These are phyloP conservation scores for Oreochromis grahami DNA, from an alignment of 2,797 vertebrate species.

Conservation along the genomic window DNA sequence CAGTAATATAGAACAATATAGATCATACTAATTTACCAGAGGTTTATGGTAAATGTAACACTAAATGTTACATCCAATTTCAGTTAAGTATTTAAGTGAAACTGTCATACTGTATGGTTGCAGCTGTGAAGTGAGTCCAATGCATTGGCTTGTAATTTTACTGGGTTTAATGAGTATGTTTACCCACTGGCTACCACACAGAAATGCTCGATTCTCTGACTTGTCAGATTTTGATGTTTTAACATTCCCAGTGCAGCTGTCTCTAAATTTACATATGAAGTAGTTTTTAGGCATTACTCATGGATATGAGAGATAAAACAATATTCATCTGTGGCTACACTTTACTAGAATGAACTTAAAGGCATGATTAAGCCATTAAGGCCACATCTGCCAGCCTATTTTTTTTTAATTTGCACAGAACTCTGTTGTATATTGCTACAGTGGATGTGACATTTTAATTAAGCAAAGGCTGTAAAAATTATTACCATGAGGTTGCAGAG, in stretches of 20 bases:
- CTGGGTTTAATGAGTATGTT: background rate
- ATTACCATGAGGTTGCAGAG: constrained; percentile 50
- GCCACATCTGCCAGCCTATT: constrained; percentile 74
- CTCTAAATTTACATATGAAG: constrained; percentile 43
- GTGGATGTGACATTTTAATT: constrained; percentile 76
- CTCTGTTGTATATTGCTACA: constrained; percentile 52
- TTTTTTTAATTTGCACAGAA: constrained; percentile 74
- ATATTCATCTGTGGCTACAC: constrained; percentile 42
- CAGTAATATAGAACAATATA: background rate
- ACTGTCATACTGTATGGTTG: background rate
- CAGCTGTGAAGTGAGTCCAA: background rate
- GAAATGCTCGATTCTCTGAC: background rate
- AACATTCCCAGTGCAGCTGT: constrained; percentile 35
- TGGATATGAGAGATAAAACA: constrained; percentile 31
- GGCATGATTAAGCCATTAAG: constrained; percentile 77
- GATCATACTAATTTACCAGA: background rate
- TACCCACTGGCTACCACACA: background rate
- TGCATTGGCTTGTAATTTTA: background rate
- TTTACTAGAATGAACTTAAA: constrained; percentile 66
- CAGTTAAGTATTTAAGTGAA: background rate
- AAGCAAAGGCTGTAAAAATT: constrained; percentile 60
- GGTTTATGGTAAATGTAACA: background rate
- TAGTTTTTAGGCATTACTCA: constrained; percentile 10
- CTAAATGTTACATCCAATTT: background rate
- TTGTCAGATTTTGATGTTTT: constrained; percentile 25